Evolutionary conservation across 2,113 vertebrate genomes (phyloP), one percentile per base, ranked within the genome.

Genomic region (Barnardius zonarius): DNA sequence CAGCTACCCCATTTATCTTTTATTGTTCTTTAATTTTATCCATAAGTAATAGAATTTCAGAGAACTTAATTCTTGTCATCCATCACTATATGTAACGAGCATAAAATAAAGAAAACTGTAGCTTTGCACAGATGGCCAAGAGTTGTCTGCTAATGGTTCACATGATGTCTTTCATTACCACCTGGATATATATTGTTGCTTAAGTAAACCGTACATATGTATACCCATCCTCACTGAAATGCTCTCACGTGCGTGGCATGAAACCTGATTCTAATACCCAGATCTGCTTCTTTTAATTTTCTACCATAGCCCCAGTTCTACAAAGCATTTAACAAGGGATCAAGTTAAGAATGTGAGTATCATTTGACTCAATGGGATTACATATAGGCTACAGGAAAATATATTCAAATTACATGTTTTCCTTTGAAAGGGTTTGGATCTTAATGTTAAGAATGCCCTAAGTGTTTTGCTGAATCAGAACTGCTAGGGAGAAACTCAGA

Each of bases 1-100:
- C 27, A 84, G 83, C 64, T 93, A 86, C 28, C 17, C 28, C 25
- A 78, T 92, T 94, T 94, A 79, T 88, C 33, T 85, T 88, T 89
- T 88, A 88, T 96, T 94, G 86, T 93, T 93, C 88, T 93, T 94
- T 95, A 86, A 90, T 95, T 95, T 94, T 94, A 88, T 75, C 73
- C 43, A 91, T 91, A 88, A 73, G 82, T 88, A 94, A 92, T 28
- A 68, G 24, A 88, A 75, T 90, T 92, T 96, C 86, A 69, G 64
- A 86, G 90, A 95, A 93, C 16, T 55, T 87, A 63, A 90, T 86
- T 92, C 43, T 68, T 93, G 48, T 83, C 30, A 78, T 96, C 61
- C 84, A 90, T 97, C 92, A 94, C 86, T 86, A 39, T 43, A 81
- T 67, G 55, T 94, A 95, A 96, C 2, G 0, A 95, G 95, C 66